Evolutionary conservation across 2,113 vertebrate genomes (phyloP).

Genomic region (Phrynocephalus versicolor): DNA sequence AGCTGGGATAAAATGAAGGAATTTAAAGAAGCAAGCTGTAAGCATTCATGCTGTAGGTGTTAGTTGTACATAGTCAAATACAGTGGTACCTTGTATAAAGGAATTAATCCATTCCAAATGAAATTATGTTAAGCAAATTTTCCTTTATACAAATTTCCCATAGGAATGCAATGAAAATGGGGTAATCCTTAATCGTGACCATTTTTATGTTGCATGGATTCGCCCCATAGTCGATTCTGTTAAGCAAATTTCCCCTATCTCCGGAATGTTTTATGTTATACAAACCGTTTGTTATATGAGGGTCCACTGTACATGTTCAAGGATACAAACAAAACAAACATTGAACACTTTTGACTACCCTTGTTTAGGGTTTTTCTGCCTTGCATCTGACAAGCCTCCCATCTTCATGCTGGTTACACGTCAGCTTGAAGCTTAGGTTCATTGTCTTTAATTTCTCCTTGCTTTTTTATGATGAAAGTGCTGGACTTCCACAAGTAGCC

Average conservation of each 20-base stretch:
- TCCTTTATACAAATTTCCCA: too few species aligned
- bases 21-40: background rate
- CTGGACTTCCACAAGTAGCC: constrained; percentile 55
- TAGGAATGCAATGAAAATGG: too few species aligned
- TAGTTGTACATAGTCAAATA: background rate
- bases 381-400: background rate
- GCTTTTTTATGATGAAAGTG: constrained; percentile 43
- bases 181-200: too few species aligned
- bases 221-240: too few species aligned
- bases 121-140: too few species aligned
- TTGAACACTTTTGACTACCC: background rate
- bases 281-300: too few species aligned
- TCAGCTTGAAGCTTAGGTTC: constrained; percentile 62
- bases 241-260: too few species aligned
- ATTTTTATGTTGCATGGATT: too few species aligned
- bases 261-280: too few species aligned
- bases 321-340: background rate
- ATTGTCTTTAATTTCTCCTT: background rate
- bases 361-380: background rate
- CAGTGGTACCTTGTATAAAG: too few species aligned
- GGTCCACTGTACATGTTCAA: too few species aligned
- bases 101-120: too few species aligned
- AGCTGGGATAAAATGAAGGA: background rate
- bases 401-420: background rate
- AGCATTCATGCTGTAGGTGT: background rate